These are phyloP conservation scores for Menura novaehollandiae DNA, from an alignment of 2,113 vertebrate species.

Conservation along the genomic window DNA sequence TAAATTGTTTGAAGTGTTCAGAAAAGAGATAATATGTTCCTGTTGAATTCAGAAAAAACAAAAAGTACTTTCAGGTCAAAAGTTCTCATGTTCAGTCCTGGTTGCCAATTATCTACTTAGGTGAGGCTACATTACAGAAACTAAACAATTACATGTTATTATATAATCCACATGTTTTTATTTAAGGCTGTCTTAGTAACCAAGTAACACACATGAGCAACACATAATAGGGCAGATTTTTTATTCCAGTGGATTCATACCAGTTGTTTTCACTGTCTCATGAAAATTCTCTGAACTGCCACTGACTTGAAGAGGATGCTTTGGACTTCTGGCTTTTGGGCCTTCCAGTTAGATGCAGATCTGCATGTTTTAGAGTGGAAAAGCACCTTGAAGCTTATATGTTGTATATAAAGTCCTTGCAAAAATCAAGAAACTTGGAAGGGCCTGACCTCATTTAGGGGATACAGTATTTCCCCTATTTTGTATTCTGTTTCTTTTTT, in stretches of 20 bases:
- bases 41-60: neutral
- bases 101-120: neutral
- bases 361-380: neutral
- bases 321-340: neutral
- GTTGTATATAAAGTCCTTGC: neutral
- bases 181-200: slow-evolving; percentile 8
- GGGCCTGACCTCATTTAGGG: neutral
- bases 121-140: neutral
- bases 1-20: neutral
- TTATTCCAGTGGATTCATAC: neutral
- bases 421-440: neutral
- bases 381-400: neutral
- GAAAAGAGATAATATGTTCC: neutral
- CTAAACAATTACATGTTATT: neutral
- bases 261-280: neutral
- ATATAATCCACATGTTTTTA: slow-evolving; percentile 1
- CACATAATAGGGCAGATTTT: neutral
- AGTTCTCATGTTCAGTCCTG: slow-evolving; percentile 1
- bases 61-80: neutral
- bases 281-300: neutral
- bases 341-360: neutral
- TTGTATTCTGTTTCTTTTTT: neutral
- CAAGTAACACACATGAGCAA: neutral
- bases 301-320: neutral
- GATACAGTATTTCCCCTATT: neutral